Evolutionary conservation across 2,797 vertebrate genomes (phyloP), one percentile per base, ranked within the genome.

Genomic region (Phoxinus dragarum): DNA sequence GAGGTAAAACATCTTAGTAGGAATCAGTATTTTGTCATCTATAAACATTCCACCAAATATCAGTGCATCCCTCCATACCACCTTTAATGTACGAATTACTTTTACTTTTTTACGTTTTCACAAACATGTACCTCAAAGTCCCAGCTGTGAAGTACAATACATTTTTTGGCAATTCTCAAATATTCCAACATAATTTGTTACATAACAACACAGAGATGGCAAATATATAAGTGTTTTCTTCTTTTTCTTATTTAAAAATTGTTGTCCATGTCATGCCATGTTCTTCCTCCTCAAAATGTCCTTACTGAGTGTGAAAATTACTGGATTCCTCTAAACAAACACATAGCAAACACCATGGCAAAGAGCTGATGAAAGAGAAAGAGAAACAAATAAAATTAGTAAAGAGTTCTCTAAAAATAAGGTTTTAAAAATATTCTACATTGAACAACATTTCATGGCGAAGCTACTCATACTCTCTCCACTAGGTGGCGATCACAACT

Each of bases 321-420:
- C 91, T 98, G 97, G 93, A 98, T 98, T 72, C 97, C 97, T 90
- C 96, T 93, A 91, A 98, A 98, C 88, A 99, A 94, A 93, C 97
- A 98, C 97, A 99, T 97, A 14, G 98, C 97, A 56, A 98, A 98
- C 89, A 97, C 94, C 97, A 99, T 98, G 88, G 97, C 96, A 12
- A 97, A 97, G 27, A 98, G 96, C 98, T 98, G 94, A 6, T 21
- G 88, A 91, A 72, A 74, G 21, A 89, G 79, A 64, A 44, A 77
- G 66, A 19, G 19, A 82, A 76, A 23, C n/a, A 74, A 56, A 40
- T 47, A 21, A 69, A 76, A 23, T 67, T n/a, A 86, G 79, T 56
- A 86, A 78, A 11, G 7, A 23, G 10, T 27, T 40, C 16, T 14
- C 31, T 59, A 52, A 7, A 68, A 81, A 34, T 38, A 21, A 3